Percentiles rank a stretch among this genome's conserved stretches.
Conservation (phyloP, 2,113 vertebrate species). For the Aythya baeri region DNA sequence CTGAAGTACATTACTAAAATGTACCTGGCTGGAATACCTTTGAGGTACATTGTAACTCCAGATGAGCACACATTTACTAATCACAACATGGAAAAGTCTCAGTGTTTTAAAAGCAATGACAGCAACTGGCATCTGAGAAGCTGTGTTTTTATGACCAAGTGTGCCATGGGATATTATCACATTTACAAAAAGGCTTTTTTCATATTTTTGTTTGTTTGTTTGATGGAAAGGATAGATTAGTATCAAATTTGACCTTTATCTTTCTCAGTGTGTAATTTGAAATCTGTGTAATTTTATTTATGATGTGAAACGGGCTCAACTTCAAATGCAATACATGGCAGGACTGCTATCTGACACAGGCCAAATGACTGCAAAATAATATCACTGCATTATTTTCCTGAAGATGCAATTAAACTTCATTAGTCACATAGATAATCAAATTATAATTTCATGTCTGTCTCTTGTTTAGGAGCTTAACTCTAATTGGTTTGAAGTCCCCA, state of each 20-base stretch:
- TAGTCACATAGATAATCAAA: background rate
- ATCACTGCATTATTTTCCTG: background rate
- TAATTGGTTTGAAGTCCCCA: background rate
- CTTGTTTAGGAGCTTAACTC: background rate
- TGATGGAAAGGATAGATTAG: background rate
- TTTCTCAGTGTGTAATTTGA: background rate
- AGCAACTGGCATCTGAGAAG: background rate
- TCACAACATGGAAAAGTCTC: background rate
- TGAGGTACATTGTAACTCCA: background rate
- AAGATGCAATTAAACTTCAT: background rate
- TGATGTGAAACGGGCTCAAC: background rate
- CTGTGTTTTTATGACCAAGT: background rate
- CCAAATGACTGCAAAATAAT: background rate
- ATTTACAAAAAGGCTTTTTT: background rate
- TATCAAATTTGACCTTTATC: background rate
- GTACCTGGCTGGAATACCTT: background rate
- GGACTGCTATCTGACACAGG: background rate
- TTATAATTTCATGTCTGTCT: background rate
- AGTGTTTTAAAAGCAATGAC: background rate
- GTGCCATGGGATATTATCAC: too few species aligned
- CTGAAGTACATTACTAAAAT: background rate
- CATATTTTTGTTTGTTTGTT: background rate
- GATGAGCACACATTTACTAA: background rate
- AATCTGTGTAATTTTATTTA: background rate
- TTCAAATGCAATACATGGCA: background rate